Evolutionary conservation across 2,113 vertebrate genomes (phyloP).

Genomic region (Microtus ochrogaster): DNA sequence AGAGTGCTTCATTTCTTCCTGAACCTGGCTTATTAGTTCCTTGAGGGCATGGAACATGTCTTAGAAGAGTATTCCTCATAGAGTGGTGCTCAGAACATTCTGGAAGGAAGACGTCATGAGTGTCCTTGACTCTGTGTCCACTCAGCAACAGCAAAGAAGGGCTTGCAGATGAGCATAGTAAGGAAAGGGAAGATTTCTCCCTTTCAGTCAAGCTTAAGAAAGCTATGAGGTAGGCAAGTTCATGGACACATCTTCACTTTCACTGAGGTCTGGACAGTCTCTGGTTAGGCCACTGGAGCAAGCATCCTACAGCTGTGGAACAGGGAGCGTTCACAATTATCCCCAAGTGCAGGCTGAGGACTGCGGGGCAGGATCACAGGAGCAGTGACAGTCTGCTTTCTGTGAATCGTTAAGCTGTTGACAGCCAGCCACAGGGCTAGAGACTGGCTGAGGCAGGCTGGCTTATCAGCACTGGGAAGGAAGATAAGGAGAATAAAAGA

Average conservation of each 20-base stretch:
- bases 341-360: not conserved
- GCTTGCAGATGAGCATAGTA: not conserved
- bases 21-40: not conserved
- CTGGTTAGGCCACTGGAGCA: not conserved
- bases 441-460: not conserved
- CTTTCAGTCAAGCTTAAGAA: conserved; percentile 9
- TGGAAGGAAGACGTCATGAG: not conserved
- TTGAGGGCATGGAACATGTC: not conserved
- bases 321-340: conserved; percentile 48
- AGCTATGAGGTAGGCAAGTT: not conserved
- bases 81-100: not conserved
- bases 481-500: conserved; percentile 72
- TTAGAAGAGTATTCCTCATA: not conserved
- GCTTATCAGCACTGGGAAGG: conserved; percentile 37
- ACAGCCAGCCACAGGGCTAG: not conserved
- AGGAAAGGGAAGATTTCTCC: conserved; percentile 9
- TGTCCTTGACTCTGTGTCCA: not conserved
- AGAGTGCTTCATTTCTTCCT: not conserved
- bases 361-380: not conserved
- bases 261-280: conserved; percentile 13
- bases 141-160: conserved; percentile 5
- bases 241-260: conserved; percentile 51
- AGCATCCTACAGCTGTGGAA: not conserved
- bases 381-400: not conserved
- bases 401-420: conserved; percentile 16